Percentiles rank a stretch among this genome's conserved stretches.
Evolutionary conservation across 30 jellyfish, hydroid and myxozoan genomes (phyloP).

Genomic region (Hydractinia symbiolongicarpus): DNA sequence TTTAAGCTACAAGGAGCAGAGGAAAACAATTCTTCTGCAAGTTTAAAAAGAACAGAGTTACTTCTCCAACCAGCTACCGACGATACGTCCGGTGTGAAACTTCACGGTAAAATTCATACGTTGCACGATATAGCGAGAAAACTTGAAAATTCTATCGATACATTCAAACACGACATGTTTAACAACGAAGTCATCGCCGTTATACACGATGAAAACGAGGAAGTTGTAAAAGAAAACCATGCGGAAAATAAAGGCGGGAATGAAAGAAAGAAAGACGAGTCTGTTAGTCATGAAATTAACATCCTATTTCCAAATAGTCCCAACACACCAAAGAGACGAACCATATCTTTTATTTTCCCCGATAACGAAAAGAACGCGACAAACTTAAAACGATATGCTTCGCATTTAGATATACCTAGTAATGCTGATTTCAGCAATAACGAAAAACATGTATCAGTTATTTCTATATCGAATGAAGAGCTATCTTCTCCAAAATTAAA

Average conservation of each 20-base stretch:
- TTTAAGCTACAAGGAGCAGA: background rate
- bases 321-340: background rate
- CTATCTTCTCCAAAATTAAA: background rate
- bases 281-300: slow-evolving; percentile 8
- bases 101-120: no score
- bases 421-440: background rate
- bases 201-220: background rate
- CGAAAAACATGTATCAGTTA: background rate
- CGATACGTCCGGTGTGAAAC: no score
- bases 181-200: background rate
- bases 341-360: background rate
- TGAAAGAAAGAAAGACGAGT: background rate
- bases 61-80: no score
- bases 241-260: background rate
- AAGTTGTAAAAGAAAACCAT: background rate
- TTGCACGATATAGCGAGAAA: no score
- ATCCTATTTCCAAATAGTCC: background rate
- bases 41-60: no score
- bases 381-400: slow-evolving; percentile 5
- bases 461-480: background rate
- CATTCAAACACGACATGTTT: background rate
- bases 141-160: no score
- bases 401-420: slow-evolving; percentile 11
- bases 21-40: no score
- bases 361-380: background rate